A percentile compares a stretch with the other conserved stretches of the same genome.
phyloP scores from a whole-genome alignment of 92 coral and sea anemone species.

The Siderastrea siderea region DNA sequence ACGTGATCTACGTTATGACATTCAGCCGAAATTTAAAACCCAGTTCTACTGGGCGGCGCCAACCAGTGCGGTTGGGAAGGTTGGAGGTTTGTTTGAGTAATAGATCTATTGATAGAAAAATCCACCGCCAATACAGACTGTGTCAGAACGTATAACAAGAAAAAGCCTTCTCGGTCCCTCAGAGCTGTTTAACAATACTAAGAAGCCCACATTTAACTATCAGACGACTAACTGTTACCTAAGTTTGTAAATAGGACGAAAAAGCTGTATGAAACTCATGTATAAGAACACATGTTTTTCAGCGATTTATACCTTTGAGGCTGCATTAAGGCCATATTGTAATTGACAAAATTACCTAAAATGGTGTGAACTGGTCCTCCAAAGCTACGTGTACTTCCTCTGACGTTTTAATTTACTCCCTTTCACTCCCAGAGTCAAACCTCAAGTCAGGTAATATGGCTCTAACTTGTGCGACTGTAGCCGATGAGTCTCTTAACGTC shows the following conservation, averaged over 20 bases:
- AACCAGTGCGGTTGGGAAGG: not conserved
- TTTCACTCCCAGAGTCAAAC: too few species aligned
- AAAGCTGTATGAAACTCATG: not conserved
- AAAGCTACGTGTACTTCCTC: not conserved
- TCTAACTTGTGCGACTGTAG: too few species aligned
- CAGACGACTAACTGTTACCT: not conserved
- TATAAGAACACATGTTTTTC: not conserved
- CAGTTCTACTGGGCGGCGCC: not conserved
- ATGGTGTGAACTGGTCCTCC: not conserved
- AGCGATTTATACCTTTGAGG: not conserved
- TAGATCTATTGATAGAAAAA: not conserved
- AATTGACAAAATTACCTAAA: not conserved
- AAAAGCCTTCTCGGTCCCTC: not conserved
- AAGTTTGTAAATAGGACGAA: not conserved
- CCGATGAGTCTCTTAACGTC: too few species aligned
- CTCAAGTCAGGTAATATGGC: too few species aligned
- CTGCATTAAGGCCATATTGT: not conserved
- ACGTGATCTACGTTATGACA: not conserved
- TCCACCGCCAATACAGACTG: not conserved
- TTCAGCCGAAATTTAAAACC: slow-evolving; percentile 5
- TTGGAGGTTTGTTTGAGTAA: not conserved
- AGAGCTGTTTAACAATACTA: not conserved
- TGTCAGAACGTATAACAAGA: not conserved
- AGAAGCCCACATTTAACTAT: not conserved
- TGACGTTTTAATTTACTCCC: not conserved